A percentile compares a stretch with the other conserved stretches of the same genome.
These are phyloP conservation scores for Leuciscus idus DNA, from an alignment of 2,113 vertebrate species.

Conservation along the genomic window DNA sequence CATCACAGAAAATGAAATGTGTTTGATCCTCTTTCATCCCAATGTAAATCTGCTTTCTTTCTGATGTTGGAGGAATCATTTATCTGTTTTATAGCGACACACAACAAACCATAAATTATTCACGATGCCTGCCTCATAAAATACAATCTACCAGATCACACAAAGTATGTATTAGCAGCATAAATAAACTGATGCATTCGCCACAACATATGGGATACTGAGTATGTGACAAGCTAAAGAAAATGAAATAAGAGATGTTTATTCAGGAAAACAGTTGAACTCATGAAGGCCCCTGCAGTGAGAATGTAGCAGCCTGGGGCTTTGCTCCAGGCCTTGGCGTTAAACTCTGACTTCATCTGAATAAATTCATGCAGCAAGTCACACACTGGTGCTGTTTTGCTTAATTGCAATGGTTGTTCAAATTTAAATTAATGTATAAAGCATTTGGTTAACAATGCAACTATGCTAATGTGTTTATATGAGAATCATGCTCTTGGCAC, in stretches of 20 bases:
- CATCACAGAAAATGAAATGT: constrained; percentile 40
- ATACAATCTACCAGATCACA: constrained; percentile 14
- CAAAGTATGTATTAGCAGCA: constrained; percentile 1
- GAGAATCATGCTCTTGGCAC: constrained; percentile 5
- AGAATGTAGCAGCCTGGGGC: constrained; percentile 42
- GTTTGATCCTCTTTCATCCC: constrained; percentile 36
- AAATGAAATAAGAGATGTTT: constrained; percentile 23
- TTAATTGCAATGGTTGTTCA: constrained; percentile 25
- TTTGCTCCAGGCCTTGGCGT: constrained; percentile 37
- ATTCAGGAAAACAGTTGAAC: neutral
- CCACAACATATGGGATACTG: neutral
- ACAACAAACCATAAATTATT: constrained; percentile 27
- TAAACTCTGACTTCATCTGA: constrained; percentile 35
- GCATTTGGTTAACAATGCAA: constrained; percentile 4
- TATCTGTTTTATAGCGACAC: constrained; percentile 22
- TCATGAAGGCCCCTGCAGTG: neutral
- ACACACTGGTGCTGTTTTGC: constrained; percentile 26
- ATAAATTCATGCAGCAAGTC: constrained; percentile 25
- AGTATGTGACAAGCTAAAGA: neutral
- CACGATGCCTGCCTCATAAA: neutral
- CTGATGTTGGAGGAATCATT: constrained; percentile 27
- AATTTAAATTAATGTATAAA: constrained; percentile 20
- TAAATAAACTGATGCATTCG: neutral
- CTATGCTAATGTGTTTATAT: constrained; percentile 11
- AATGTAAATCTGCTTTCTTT: constrained; percentile 28